Evolutionary conservation across 2,888 invertebrate genomes (phyloP).

Genomic region (Creontiades dilutus): DNA sequence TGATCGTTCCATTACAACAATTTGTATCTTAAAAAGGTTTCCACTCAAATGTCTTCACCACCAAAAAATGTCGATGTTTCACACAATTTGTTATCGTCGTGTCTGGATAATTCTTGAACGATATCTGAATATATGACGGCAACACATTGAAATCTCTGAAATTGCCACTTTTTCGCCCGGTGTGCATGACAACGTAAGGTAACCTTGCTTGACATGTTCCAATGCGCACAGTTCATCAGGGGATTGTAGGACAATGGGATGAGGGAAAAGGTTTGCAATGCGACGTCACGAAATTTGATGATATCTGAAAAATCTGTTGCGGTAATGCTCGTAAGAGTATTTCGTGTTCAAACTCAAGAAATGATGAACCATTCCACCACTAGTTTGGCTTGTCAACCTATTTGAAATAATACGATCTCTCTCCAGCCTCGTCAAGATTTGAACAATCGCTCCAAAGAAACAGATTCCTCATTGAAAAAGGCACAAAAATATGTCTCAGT

Average conservation of each 20-base stretch:
- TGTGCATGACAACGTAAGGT: slow-evolving; percentile 54
- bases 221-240: slow-evolving; percentile 16
- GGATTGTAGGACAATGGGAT: slow-evolving; percentile 64
- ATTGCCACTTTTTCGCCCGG: slow-evolving; percentile 49
- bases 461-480: not conserved
- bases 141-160: slow-evolving; percentile 21
- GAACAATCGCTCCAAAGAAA: not conserved
- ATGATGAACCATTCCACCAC: not conserved
- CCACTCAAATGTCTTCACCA: slow-evolving; percentile 67
- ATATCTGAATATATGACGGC: slow-evolving; percentile 68
- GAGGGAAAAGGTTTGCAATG: slow-evolving; percentile 63
- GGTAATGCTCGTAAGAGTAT: not conserved
- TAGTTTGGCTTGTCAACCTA: not conserved
- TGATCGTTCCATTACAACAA: slow-evolving; percentile 72
- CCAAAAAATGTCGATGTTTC: slow-evolving; percentile 69
- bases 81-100: slow-evolving; percentile 68
- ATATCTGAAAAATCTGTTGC: not conserved
- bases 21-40: slow-evolving; percentile 57
- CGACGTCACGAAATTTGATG: slow-evolving; percentile 20
- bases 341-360: not conserved
- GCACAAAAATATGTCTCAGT: not conserved
- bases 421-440: not conserved
- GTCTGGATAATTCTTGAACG: slow-evolving; percentile 60
- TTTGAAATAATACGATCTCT: not conserved
- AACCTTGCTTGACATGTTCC: slow-evolving; percentile 54